phyloP scores from a whole-genome alignment of 1,140 invertebrate species.

The Onthophagus taurus region DNA sequence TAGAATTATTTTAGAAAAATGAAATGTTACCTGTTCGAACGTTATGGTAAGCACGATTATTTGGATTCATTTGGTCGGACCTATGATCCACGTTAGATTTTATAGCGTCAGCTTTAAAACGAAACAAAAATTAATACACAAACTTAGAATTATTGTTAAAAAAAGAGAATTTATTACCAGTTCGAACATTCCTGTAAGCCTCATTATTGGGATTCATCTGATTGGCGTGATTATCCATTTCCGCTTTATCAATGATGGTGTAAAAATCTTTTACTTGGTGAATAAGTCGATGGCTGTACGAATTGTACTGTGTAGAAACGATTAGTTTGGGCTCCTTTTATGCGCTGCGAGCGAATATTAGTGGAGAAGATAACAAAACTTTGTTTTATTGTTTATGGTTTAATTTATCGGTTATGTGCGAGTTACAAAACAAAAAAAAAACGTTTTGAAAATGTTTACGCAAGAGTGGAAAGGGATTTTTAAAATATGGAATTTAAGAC shows the following conservation, averaged over 20 bases:
- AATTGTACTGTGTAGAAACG: neutral
- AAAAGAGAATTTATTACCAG: too few species aligned
- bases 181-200: neutral
- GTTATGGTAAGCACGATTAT: neutral
- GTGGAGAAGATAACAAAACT: neutral
- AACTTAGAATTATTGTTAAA: too few species aligned
- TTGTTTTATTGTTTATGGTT: neutral
- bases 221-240: neutral
- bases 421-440: too few species aligned
- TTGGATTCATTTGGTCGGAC: neutral
- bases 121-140: neutral
- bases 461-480: too few species aligned
- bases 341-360: neutral
- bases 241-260: slow-evolving; percentile 4
- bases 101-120: neutral
- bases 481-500: too few species aligned
- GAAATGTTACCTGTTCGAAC: neutral
- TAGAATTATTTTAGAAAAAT: too few species aligned
- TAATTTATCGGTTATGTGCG: neutral
- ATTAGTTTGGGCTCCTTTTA: too few species aligned
- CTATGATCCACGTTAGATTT: neutral
- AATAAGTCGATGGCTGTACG: too few species aligned
- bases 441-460: too few species aligned
- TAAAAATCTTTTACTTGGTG: neutral
- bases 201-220: slow-evolving; percentile 5